phyloP scores from a whole-genome alignment of 2,888 invertebrate species.

The Anagyrus pseudococci region DNA sequence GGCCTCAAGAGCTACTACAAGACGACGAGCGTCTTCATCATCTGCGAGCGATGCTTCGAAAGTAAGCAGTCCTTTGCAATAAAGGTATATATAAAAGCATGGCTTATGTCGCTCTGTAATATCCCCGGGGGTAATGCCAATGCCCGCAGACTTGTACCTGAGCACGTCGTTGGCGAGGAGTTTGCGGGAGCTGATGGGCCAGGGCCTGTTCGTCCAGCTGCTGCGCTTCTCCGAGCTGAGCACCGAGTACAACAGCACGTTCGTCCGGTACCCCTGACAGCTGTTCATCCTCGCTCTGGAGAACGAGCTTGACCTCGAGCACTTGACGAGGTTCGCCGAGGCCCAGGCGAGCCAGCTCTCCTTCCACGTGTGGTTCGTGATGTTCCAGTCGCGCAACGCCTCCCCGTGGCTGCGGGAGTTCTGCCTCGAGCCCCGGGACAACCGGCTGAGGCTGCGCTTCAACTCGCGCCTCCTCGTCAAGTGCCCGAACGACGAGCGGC shows the following conservation, averaged over 20 bases:
- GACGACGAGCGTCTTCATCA: slow-evolving; percentile 19
- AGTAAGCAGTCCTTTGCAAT: too few relatives aligned
- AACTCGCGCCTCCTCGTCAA: slow-evolving; percentile 45
- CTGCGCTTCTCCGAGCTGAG: background rate
- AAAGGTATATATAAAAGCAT: too few relatives aligned
- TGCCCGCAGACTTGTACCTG: too few relatives aligned
- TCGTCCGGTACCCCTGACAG: slow-evolving; percentile 25
- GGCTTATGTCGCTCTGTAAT: too few relatives aligned
- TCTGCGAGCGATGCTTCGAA: slow-evolving; percentile 12
- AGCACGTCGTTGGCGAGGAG: background rate
- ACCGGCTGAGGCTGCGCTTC: slow-evolving; percentile 41
- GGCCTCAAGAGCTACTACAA: slow-evolving; percentile 25
- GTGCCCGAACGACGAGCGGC: slow-evolving; percentile 32
- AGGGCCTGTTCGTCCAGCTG: slow-evolving; percentile 8
- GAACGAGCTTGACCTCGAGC: slow-evolving; percentile 30
- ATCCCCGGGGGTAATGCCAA: too few relatives aligned
- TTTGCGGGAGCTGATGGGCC: background rate
- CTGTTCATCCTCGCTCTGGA: slow-evolving; percentile 44
- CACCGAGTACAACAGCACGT: slow-evolving; percentile 15
- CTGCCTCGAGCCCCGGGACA: slow-evolving; percentile 26
- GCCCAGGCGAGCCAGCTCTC: slow-evolving; percentile 40
- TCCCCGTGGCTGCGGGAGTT: slow-evolving; percentile 14
- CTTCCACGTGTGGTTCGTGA: slow-evolving; percentile 47
- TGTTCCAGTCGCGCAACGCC: slow-evolving; percentile 41
- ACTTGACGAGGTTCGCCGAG: slow-evolving; percentile 41